These are phyloP conservation scores for Trachelus tabidus DNA, from an alignment of 2,888 invertebrate genomes.

Conservation along the genomic window DNA sequence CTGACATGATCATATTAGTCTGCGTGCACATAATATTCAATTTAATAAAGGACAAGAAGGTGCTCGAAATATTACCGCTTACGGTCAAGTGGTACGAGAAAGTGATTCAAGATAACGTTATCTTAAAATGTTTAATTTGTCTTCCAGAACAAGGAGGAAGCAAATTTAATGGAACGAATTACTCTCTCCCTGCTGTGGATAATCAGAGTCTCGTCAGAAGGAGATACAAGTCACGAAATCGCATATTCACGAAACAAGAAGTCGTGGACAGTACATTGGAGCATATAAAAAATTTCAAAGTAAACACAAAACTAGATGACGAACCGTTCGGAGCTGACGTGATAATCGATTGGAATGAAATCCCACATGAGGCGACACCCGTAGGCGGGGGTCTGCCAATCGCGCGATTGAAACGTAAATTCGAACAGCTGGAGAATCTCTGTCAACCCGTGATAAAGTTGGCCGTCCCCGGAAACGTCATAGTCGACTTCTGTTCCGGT, in stretches of 20 bases:
- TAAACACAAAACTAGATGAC: slow-evolving; percentile 59
- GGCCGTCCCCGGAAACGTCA: slow-evolving; percentile 75
- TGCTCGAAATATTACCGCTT: slow-evolving; percentile 69
- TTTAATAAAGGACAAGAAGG: slow-evolving; percentile 55
- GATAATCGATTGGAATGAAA: slow-evolving; percentile 75
- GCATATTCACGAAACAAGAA: slow-evolving; percentile 80
- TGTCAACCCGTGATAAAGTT: slow-evolving; percentile 80
- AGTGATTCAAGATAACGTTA: slow-evolving; percentile 50
- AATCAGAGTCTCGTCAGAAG: slow-evolving; percentile 80
- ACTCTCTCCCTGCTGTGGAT: slow-evolving; percentile 67
- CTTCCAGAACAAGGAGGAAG: slow-evolving; percentile 45
- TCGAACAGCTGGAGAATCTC: slow-evolving; percentile 88
- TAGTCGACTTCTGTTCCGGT: slow-evolving; percentile 96
- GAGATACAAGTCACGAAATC: slow-evolving; percentile 78
- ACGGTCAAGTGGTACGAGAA: slow-evolving; percentile 74
- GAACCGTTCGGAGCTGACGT: slow-evolving; percentile 64
- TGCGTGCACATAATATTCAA: slow-evolving; percentile 74
- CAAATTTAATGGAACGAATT: slow-evolving; percentile 28
- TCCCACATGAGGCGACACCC: slow-evolving; percentile 83
- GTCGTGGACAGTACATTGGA: slow-evolving; percentile 76
- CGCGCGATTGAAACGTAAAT: slow-evolving; percentile 80
- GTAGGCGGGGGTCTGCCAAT: slow-evolving; percentile 83
- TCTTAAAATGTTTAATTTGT: slow-evolving; percentile 52
- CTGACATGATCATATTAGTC: slow-evolving; percentile 84
- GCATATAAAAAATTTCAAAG: slow-evolving; percentile 66